A percentile compares a stretch with the other conserved stretches of the same genome.
Conservation (phyloP, 2,113 vertebrate genomes). For the Ploceus nigricollis region DNA sequence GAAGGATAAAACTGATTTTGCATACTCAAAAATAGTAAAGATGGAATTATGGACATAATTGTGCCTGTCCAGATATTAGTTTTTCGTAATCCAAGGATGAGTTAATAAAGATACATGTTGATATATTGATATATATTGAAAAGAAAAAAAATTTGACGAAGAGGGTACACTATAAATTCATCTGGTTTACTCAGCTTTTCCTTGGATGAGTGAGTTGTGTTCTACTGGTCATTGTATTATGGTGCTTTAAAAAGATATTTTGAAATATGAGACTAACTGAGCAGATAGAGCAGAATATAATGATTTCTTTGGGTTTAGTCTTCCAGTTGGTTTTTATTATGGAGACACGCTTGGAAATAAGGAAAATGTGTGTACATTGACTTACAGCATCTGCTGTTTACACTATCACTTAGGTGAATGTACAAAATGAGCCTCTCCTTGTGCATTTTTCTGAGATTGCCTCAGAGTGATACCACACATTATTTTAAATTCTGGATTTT, state of each 20-base stretch:
- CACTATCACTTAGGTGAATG: background rate
- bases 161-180: background rate
- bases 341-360: background rate
- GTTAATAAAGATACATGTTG: background rate
- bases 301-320: background rate
- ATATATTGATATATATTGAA: background rate
- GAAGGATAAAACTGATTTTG: background rate
- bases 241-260: background rate
- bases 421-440: background rate
- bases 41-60: background rate
- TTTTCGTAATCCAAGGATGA: background rate
- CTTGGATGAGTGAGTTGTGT: background rate
- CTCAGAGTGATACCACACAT: background rate
- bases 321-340: background rate
- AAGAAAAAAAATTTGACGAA: background rate
- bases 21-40: background rate
- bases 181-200: background rate
- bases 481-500: background rate
- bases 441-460: background rate
- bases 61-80: background rate
- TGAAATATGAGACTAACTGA: background rate
- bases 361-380: background rate
- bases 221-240: background rate
- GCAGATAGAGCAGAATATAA: background rate
- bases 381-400: background rate